Conservation (phyloP, 92 coral and sea anemone genomes). For the Chrysogorgia sp. region DNA sequence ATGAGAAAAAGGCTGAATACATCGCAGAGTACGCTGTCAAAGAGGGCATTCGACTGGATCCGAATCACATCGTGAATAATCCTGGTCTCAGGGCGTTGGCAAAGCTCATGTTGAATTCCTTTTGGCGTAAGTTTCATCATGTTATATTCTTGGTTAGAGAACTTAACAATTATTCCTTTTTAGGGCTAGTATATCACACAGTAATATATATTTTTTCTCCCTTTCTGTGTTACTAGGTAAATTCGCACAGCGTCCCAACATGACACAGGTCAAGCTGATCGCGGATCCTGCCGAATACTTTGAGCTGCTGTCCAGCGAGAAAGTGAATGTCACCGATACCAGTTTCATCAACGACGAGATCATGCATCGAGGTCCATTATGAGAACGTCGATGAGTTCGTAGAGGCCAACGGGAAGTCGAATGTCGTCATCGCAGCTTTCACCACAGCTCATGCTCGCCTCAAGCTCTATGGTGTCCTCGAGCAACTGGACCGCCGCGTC, state of each 20-base stretch:
- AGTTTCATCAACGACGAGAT: conserved; percentile 23
- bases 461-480: conserved; percentile 30
- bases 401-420: conserved; percentile 15
- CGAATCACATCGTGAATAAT: conserved; percentile 34
- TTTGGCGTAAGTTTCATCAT: conserved; percentile 36
- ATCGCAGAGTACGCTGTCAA: conserved; percentile 37
- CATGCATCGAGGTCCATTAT: conserved; percentile 47
- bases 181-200: neutral
- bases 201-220: neutral
- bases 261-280: too few species aligned
- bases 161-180: too few species aligned
- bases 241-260: conserved; percentile 45
- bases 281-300: too few species aligned
- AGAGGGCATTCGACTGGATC: conserved; percentile 57
- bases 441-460: conserved; percentile 51
- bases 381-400: conserved; percentile 9
- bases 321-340: neutral
- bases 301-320: conserved; percentile 25
- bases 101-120: conserved; percentile 58
- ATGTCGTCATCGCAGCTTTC: conserved; percentile 59
- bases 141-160: too few species aligned
- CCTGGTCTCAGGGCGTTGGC: conserved; percentile 63
- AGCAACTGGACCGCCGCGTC: conserved; percentile 1
- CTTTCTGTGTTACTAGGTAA: conserved; percentile 38
- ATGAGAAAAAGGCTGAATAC: conserved; percentile 45